Evolutionary conservation across 2,888 invertebrate species (phyloP).

Genomic region (Pseudoips prasinana): DNA sequence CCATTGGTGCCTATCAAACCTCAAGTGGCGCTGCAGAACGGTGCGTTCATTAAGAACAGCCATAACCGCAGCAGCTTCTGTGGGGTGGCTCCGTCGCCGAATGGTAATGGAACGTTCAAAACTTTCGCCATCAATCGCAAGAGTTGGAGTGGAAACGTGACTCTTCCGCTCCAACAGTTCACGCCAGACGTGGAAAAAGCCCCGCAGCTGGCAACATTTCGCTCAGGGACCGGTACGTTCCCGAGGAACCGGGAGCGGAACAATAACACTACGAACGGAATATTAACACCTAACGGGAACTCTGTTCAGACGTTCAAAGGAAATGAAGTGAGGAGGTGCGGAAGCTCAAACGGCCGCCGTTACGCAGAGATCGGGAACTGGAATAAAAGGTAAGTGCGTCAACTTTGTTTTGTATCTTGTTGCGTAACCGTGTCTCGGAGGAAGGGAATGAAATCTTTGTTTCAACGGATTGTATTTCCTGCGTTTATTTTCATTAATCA

Average conservation of each 20-base stretch:
- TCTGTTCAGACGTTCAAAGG: slow-evolving; percentile 72
- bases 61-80: slow-evolving; percentile 80
- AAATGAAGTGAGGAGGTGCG: slow-evolving; percentile 79
- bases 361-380: slow-evolving; percentile 83
- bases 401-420: slow-evolving; percentile 31
- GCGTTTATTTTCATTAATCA: too few relatives aligned
- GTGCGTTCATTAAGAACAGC: slow-evolving; percentile 77
- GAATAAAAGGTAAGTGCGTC: slow-evolving; percentile 75
- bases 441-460: too few relatives aligned
- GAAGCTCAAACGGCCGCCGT: slow-evolving; percentile 77
- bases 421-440: slow-evolving; percentile 3
- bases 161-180: slow-evolving; percentile 75
- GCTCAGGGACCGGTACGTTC: slow-evolving; percentile 76
- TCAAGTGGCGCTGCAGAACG: slow-evolving; percentile 67
- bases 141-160: slow-evolving; percentile 80
- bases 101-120: slow-evolving; percentile 73
- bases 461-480: too few relatives aligned
- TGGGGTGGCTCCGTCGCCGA: slow-evolving; percentile 72
- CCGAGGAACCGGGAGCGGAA: slow-evolving; percentile 76
- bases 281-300: slow-evolving; percentile 80
- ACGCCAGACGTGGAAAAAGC: slow-evolving; percentile 61
- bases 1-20: slow-evolving; percentile 79
- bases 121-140: slow-evolving; percentile 78
- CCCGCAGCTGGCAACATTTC: slow-evolving; percentile 74
- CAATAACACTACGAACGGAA: slow-evolving; percentile 73